These are phyloP conservation scores for Drosophila affinis DNA, from an alignment of 2,888 invertebrate genomes.

Conservation along the genomic window DNA sequence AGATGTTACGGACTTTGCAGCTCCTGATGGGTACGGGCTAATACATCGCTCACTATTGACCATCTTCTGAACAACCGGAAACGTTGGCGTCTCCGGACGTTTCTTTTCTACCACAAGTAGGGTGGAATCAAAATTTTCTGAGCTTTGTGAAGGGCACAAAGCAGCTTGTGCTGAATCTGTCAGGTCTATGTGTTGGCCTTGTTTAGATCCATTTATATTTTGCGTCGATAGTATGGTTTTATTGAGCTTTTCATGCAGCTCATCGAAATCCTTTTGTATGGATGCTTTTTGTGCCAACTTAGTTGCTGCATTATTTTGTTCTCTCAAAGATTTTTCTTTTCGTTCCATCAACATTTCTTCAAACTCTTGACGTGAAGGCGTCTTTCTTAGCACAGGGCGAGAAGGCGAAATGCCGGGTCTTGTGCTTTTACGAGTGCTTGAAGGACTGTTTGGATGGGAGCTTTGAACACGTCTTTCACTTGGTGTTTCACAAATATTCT, in stretches of 20 bases:
- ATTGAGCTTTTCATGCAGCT: constrained; percentile 56
- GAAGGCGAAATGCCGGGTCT: constrained; percentile 71
- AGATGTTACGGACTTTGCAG: constrained; percentile 17
- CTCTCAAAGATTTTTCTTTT: constrained; percentile 70
- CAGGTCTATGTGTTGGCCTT: constrained; percentile 46
- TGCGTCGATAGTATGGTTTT: constrained; percentile 26
- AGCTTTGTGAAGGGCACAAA: neutral
- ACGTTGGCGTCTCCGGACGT: constrained; percentile 94
- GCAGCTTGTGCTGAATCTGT: constrained; percentile 39
- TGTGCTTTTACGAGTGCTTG: constrained; percentile 87
- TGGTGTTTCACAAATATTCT: constrained; percentile 34
- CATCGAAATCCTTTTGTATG: constrained; percentile 65
- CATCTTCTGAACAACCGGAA: constrained; percentile 93
- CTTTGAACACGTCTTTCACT: constrained; percentile 86
- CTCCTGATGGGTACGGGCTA: constrained; percentile 69
- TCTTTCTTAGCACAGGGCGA: constrained; percentile 75
- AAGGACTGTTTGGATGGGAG: constrained; percentile 89
- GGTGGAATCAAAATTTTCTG: neutral
- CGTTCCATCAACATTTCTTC: constrained; percentile 82
- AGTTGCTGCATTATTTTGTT: constrained; percentile 51
- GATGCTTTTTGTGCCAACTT: constrained; percentile 61
- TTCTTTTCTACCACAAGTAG: constrained; percentile 70
- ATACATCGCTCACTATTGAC: constrained; percentile 86
- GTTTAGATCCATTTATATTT: neutral
- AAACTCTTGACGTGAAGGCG: constrained; percentile 81